Percentiles rank a stretch among this genome's conserved stretches.
phyloP scores from a whole-genome alignment of 2,113 vertebrate genomes.

The Neolamprologus kungweensis region DNA sequence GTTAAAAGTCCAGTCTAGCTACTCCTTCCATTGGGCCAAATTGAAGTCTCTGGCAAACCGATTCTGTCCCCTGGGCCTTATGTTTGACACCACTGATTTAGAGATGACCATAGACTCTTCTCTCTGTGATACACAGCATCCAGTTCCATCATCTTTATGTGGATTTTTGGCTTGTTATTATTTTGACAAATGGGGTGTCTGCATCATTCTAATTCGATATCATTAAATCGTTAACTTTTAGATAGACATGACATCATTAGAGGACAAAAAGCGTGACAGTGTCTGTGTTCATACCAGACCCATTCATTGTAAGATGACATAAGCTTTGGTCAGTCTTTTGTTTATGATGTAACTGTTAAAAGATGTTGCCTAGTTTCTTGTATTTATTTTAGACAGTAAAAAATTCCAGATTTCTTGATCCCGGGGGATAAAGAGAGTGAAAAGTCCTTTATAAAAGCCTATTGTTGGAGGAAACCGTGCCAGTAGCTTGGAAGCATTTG shows the following conservation, averaged over 20 bases:
- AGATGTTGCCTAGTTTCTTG: background rate
- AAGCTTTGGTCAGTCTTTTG: background rate
- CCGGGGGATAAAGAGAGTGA: accelerated
- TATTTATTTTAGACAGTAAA: background rate
- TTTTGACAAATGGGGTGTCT: background rate
- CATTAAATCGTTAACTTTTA: background rate
- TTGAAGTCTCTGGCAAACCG: background rate
- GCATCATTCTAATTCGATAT: accelerated
- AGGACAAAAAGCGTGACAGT: background rate
- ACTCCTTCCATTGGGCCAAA: background rate
- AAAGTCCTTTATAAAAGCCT: background rate
- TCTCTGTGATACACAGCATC: background rate
- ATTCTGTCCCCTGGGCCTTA: background rate
- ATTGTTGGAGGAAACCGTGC: background rate
- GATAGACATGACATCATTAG: background rate
- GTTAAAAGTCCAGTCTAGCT: background rate
- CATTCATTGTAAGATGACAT: background rate
- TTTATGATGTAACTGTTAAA: background rate
- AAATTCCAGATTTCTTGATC: background rate
- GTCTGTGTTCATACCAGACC: background rate
- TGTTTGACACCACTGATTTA: background rate
- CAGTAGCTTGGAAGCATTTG: background rate
- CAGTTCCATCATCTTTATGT: background rate
- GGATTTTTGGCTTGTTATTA: background rate
- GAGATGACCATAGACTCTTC: background rate